Conservation (phyloP, 2,113 vertebrate genomes). For the Bambusicola thoracicus region DNA sequence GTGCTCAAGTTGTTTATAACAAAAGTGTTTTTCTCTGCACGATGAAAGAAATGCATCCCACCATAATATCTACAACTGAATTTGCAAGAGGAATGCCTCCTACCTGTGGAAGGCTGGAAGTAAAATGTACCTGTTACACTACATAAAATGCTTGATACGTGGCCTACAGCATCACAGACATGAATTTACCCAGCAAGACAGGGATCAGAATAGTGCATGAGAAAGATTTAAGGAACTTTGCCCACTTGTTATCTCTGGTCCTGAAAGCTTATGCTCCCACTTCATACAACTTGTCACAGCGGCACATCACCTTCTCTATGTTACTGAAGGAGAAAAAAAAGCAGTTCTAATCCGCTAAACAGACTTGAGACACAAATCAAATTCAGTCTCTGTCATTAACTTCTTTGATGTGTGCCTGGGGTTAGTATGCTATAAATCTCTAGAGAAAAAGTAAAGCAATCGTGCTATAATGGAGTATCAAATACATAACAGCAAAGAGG, state of each 20-base stretch:
- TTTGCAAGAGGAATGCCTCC: neutral
- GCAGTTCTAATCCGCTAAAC: neutral
- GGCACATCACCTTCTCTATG: neutral
- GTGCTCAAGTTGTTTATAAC: neutral
- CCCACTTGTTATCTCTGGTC: neutral
- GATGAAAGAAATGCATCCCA: neutral
- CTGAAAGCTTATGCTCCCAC: accelerated
- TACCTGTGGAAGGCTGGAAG: neutral
- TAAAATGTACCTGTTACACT: neutral
- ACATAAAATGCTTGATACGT: neutral
- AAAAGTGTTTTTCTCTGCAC: neutral
- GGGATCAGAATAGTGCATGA: neutral
- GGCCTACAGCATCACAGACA: neutral
- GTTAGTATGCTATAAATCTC: neutral
- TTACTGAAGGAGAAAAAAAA: neutral
- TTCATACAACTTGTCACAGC: neutral
- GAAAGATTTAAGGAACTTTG: neutral
- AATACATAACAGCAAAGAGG: neutral
- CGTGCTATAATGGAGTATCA: neutral
- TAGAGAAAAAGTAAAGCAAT: neutral
- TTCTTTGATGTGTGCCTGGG: neutral
- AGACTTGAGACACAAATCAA: neutral
- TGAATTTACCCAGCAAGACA: neutral
- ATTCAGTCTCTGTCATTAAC: neutral
- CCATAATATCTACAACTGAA: neutral